Evolutionary conservation across 2,113 vertebrate genomes (phyloP), one percentile per base, ranked within the genome.

Genomic region (Catagonus wagneri): DNA sequence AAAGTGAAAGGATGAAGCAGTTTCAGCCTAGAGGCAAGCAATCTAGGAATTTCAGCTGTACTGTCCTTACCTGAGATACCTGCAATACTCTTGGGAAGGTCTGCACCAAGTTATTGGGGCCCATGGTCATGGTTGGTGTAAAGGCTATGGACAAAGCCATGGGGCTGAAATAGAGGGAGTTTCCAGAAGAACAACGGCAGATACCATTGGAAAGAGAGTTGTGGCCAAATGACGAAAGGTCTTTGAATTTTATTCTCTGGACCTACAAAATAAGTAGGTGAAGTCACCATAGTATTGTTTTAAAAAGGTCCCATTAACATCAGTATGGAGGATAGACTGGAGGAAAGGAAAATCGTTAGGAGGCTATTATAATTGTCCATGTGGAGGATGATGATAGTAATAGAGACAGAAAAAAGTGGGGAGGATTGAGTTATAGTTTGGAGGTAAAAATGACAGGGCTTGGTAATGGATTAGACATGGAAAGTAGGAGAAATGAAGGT

Each of bases 181-280:
- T 90, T 94, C 29, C 56, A 91, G 32, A 92, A 83, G 84, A 81
- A 27, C 7, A 50, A 89, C 32, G 29, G 25, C 22, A 79, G 68
- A 90, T 65, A 87, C 22, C 54, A 83, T 50, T 79, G 66, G 63
- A 93, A 34, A 79, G 74, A 83, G 74, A 63, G 17, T 69, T 96
- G 68, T 68, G 23, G 50, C 7, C 32, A 95, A 84, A 72, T 89
- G 22, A 86, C 92, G 6, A 95, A 68, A 39, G 2, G 2, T 23
- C 16, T 94, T 95, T 97, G 36, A 83, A 68, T 92, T 79, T 95
- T 90, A 60, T 90, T 89, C 58, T 87, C 25, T 87, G 27, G 52
- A 71, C 44, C 50, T 88, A 65, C 23, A 71, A 54, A 90, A 87
- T 60, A 90, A 23, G 54, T 84, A 89, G 52, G 44, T 27, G 58